phyloP scores from a whole-genome alignment of 2,113 vertebrate genomes.

The Phyllostomus hastatus region DNA sequence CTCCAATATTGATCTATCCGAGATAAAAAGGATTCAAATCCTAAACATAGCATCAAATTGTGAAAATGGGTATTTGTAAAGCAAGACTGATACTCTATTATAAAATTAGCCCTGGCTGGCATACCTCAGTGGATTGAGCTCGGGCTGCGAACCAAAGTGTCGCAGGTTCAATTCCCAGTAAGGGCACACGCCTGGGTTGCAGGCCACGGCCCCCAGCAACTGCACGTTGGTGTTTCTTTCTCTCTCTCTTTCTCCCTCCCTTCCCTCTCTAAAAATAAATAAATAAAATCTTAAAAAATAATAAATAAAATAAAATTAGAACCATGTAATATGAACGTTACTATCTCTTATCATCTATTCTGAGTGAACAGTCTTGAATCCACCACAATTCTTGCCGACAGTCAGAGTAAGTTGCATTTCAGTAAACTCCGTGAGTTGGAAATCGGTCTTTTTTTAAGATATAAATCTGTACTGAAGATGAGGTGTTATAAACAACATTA shows the following conservation, averaged over 20 bases:
- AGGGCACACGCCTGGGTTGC: too few relatives aligned
- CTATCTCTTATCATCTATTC: not conserved
- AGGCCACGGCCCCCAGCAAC: too few relatives aligned
- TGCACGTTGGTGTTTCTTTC: too few relatives aligned
- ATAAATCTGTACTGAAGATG: not conserved
- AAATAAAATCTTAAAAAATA: too few relatives aligned
- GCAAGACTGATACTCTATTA: not conserved
- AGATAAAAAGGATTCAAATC: conserved; percentile 12
- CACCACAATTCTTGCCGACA: not conserved
- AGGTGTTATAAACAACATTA: not conserved
- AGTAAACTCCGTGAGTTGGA: not conserved
- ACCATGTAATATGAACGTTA: not conserved
- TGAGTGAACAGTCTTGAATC: not conserved
- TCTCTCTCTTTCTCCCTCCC: too few relatives aligned
- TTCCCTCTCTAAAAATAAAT: too few relatives aligned
- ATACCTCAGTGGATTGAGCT: too few relatives aligned
- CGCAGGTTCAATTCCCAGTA: too few relatives aligned
- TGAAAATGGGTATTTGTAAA: conserved; percentile 25
- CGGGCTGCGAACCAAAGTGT: too few relatives aligned
- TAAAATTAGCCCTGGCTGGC: too few relatives aligned
- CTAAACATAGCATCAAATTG: not conserved
- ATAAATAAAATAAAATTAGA: not conserved
- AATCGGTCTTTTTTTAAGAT: not conserved
- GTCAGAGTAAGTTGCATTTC: not conserved
- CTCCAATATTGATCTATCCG: not conserved